A percentile compares a stretch with the other conserved stretches of the same genome.
These are phyloP conservation scores for Gallinago media DNA, from an alignment of 2,113 vertebrate species.

Conservation along the genomic window DNA sequence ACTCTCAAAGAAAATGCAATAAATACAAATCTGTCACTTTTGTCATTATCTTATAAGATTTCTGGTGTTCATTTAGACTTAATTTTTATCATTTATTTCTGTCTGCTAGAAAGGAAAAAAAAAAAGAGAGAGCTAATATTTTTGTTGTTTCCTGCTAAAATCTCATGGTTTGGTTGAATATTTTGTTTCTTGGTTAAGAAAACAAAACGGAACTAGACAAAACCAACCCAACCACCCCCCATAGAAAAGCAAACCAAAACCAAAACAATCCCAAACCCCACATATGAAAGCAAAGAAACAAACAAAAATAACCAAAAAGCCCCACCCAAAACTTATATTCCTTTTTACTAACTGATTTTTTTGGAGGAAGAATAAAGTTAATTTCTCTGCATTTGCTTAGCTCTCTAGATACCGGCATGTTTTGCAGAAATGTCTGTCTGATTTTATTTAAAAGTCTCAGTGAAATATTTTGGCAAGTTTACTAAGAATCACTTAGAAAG, in stretches of 20 bases:
- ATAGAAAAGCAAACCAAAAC: not conserved
- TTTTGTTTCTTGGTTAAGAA: not conserved
- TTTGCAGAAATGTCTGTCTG: not conserved
- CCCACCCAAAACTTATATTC: accelerated
- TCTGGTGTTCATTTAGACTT: not conserved
- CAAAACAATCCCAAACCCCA: accelerated
- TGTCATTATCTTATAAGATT: not conserved
- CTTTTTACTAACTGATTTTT: not conserved
- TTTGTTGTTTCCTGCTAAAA: not conserved
- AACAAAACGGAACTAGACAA: accelerated
- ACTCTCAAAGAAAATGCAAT: not conserved
- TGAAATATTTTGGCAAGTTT: not conserved
- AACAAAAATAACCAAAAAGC: accelerated
- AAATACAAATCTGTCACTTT: not conserved
- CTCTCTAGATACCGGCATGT: not conserved
- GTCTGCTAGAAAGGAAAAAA: not conserved
- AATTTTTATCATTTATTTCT: not conserved
- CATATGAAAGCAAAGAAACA: not conserved
- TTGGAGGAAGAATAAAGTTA: not conserved
- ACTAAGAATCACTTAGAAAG: not conserved
- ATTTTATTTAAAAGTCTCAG: not conserved
- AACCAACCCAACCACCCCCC: not conserved
- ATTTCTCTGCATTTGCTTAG: not conserved
- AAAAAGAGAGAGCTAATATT: accelerated
- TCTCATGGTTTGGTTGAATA: not conserved